These are phyloP conservation scores for Typhlichthys eigenmanni DNA, from an alignment of 2,797 vertebrate species.

Conservation along the genomic window DNA sequence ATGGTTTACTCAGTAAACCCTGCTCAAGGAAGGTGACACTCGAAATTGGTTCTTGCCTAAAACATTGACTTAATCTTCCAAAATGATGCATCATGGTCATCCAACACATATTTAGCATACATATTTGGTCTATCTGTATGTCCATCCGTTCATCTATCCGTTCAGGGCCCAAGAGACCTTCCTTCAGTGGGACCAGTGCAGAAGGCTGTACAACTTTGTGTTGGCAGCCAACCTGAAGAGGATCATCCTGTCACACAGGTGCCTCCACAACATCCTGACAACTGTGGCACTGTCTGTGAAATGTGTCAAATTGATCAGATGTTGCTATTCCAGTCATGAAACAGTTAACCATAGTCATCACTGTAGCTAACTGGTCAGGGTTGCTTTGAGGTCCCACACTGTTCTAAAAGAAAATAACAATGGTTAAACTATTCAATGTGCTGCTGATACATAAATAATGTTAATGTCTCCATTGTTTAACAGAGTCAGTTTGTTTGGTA, in stretches of 20 bases:
- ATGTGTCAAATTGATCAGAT: too few relatives aligned
- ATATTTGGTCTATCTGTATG: not conserved
- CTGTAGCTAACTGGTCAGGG: too few relatives aligned
- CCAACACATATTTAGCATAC: too few relatives aligned
- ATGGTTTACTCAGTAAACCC: too few relatives aligned
- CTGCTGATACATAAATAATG: not conserved
- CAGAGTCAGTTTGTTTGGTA: slow-evolving; percentile 85
- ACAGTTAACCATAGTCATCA: too few relatives aligned
- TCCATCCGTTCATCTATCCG: not conserved
- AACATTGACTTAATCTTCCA: too few relatives aligned
- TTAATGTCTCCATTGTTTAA: not conserved
- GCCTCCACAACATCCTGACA: slow-evolving; percentile 1
- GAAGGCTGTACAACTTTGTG: slow-evolving; percentile 94
- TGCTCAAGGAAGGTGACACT: too few relatives aligned
- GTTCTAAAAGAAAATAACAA: not conserved
- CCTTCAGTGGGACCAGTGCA: slow-evolving; percentile 92
- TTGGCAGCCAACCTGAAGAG: slow-evolving; percentile 96
- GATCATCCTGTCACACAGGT: slow-evolving; percentile 95
- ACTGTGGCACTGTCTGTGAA: too few relatives aligned
- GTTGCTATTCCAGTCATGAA: too few relatives aligned
- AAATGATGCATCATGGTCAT: too few relatives aligned
- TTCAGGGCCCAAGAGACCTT: slow-evolving; percentile 93
- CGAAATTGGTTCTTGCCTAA: too few relatives aligned
- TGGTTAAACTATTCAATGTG: not conserved
- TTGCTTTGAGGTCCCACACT: not conserved